These are phyloP conservation scores for Otus sunia DNA, from an alignment of 2,113 vertebrate species.

Conservation along the genomic window DNA sequence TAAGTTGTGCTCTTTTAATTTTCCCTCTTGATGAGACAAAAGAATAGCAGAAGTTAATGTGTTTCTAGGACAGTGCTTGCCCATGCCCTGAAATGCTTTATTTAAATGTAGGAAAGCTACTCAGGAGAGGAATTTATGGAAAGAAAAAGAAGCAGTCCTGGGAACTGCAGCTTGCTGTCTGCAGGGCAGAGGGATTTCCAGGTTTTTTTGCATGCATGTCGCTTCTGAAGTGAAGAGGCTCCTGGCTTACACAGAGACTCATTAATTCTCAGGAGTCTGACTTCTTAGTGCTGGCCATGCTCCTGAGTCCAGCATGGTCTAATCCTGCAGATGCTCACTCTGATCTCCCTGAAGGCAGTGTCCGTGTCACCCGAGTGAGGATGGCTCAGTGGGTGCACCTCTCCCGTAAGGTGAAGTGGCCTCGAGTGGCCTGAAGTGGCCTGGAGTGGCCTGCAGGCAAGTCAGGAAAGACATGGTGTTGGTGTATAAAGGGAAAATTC, in stretches of 20 bases:
- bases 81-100: not conserved
- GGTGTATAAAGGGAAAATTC: not conserved
- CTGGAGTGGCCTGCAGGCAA: not conserved
- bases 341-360: not conserved
- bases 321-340: not conserved
- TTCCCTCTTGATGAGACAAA: not conserved
- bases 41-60: not conserved
- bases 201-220: rapidly evolving
- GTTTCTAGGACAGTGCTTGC: not conserved
- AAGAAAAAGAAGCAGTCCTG: not conserved
- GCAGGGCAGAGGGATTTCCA: not conserved
- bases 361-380: rapidly evolving
- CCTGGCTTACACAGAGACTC: not conserved
- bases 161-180: not conserved
- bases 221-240: not conserved
- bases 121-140: not conserved
- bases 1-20: not conserved
- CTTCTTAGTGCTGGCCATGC: not conserved
- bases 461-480: not conserved
- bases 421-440: not conserved
- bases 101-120: not conserved
- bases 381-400: rapidly evolving
- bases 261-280: not conserved
- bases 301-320: rapidly evolving
- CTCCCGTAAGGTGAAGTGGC: rapidly evolving